Conservation (phyloP, 2,797 vertebrate genomes). For the Pseudochaenichthys georgianus region DNA sequence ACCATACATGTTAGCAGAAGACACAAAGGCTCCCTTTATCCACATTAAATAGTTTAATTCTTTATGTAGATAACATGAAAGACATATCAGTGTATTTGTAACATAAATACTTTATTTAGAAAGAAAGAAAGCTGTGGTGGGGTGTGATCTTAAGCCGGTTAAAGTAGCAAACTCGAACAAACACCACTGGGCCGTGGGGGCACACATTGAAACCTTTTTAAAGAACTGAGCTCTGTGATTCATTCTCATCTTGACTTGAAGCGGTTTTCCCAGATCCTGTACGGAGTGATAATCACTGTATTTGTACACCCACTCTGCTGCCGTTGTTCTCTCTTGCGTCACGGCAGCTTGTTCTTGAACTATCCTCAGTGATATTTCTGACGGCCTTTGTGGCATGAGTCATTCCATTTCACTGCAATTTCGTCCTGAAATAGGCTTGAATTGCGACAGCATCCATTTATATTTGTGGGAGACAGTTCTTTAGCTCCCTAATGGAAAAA, state of each 20-base stretch:
- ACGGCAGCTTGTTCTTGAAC: conserved; percentile 50
- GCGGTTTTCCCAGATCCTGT: conserved; percentile 4
- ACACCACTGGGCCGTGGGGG: background rate
- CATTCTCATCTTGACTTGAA: conserved; percentile 9
- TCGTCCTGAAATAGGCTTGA: conserved; percentile 64
- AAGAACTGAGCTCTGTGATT: conserved; percentile 5
- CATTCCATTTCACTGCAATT: conserved; percentile 60
- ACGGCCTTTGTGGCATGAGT: conserved; percentile 61
- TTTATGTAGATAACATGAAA: background rate
- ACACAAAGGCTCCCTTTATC: background rate
- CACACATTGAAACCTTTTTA: conserved; percentile 3
- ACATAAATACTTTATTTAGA: conserved; percentile 4
- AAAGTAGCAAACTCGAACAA: conserved; percentile 1
- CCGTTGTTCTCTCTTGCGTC: conserved; percentile 59
- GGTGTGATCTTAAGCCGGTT: background rate
- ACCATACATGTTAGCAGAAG: background rate
- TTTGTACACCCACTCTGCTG: conserved; percentile 57
- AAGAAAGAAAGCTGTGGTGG: background rate
- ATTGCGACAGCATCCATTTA: conserved; percentile 46
- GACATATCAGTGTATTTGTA: background rate
- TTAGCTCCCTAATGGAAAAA: conserved; percentile 53
- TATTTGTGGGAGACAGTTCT: conserved; percentile 34
- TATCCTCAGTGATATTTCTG: conserved; percentile 61
- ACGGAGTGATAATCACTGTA: background rate
- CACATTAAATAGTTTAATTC: background rate